phyloP scores from a whole-genome alignment of 2,888 invertebrate genomes.

The Fissipunctia ypsillon region DNA sequence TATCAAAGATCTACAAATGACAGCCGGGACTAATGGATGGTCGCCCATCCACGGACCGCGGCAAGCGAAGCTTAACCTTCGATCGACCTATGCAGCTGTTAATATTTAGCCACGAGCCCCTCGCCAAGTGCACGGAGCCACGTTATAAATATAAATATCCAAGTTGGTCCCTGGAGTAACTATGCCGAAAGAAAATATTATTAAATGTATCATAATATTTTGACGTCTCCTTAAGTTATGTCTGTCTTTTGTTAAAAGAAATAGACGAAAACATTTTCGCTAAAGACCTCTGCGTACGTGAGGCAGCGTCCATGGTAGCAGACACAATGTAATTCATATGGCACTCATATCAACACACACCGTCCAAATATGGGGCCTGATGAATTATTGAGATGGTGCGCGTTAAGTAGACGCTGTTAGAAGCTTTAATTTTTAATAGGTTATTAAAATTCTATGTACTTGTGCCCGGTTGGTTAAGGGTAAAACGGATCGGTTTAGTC shows the following conservation, averaged over 20 bases:
- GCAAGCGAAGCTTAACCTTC: no score
- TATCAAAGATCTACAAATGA: no score
- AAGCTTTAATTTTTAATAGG: constrained; percentile 34
- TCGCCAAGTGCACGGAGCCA: no score
- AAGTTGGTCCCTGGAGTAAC: no score
- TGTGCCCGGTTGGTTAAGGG: constrained; percentile 28
- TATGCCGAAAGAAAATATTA: no score
- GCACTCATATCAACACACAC: constrained; percentile 78
- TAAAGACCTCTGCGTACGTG: constrained; percentile 46
- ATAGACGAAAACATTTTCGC: constrained; percentile 27
- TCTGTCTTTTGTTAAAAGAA: constrained; percentile 8
- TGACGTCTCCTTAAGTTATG: neutral
- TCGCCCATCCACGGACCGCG: no score
- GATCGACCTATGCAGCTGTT: no score
- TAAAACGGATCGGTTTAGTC: neutral
- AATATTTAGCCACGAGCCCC: no score
- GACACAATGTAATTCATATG: constrained; percentile 75
- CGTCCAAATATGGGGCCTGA: constrained; percentile 74
- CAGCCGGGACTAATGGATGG: no score
- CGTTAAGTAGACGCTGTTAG: constrained; percentile 65
- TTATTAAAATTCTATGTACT: constrained; percentile 35
- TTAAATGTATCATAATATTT: neutral
- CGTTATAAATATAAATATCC: no score
- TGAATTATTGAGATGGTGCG: constrained; percentile 74
- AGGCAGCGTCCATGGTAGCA: constrained; percentile 36